These are phyloP conservation scores for Xanthorhoe spadicearia DNA, from an alignment of 2,888 invertebrate species.

Conservation along the genomic window DNA sequence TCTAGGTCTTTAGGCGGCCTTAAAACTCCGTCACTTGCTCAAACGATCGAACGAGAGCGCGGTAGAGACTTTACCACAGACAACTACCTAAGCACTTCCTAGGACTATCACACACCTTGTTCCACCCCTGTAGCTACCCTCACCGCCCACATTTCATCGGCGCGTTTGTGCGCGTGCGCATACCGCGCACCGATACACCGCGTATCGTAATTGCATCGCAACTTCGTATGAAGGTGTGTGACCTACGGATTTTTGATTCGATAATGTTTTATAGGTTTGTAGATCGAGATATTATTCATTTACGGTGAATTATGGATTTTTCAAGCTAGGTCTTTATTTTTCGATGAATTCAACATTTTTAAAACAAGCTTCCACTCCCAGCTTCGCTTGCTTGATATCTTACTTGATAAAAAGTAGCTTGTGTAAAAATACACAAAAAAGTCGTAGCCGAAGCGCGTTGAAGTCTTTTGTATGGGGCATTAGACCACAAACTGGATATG, in stretches of 20 bases:
- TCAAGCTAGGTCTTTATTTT: neutral
- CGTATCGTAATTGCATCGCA: constrained; percentile 74
- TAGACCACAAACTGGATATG: no score
- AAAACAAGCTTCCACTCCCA: no score
- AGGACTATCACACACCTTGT: neutral
- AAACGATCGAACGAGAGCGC: no score
- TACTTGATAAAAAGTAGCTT: neutral
- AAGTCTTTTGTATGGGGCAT: constrained; percentile 16
- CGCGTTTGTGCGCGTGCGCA: constrained; percentile 47
- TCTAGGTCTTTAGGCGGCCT: no score
- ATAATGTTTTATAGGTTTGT: constrained; percentile 4
- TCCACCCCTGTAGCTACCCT: constrained; percentile 51
- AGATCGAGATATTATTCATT: neutral
- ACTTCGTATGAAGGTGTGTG: constrained; percentile 42
- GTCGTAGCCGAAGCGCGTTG: constrained; percentile 19
- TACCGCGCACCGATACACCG: constrained; percentile 45
- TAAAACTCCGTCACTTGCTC: no score
- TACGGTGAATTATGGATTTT: neutral
- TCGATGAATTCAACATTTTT: no score
- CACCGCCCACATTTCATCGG: constrained; percentile 68
- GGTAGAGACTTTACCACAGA: no score
- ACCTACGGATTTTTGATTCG: constrained; percentile 32
- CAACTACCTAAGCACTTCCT: no score
- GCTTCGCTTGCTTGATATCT: no score
- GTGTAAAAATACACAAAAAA: neutral